Percentiles rank a stretch among this genome's conserved stretches.
These are phyloP conservation scores for Hofmannophila pseudospretella DNA, from an alignment of 2,888 invertebrate genomes.

Conservation along the genomic window DNA sequence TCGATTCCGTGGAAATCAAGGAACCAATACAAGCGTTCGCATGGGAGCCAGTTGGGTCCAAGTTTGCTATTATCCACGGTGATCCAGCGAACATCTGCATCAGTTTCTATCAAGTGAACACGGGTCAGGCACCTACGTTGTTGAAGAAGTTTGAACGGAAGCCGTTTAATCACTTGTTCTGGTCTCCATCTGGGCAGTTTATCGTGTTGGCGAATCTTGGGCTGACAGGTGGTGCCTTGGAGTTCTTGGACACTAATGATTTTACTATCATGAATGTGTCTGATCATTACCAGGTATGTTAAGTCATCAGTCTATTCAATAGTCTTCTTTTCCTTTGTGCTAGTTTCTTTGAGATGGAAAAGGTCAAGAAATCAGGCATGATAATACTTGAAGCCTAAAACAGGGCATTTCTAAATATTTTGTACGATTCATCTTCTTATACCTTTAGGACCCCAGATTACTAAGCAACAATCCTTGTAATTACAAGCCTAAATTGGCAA, in stretches of 20 bases:
- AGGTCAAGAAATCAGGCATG: too few species aligned
- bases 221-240: conserved; percentile 90
- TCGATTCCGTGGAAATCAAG: conserved; percentile 97
- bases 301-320: too few species aligned
- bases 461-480: too few species aligned
- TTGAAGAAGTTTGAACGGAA: conserved; percentile 94
- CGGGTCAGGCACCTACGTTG: conserved; percentile 91
- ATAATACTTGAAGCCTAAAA: too few species aligned
- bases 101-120: conserved; percentile 93
- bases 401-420: too few species aligned
- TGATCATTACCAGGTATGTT: conserved; percentile 90
- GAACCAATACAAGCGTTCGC: conserved; percentile 95
- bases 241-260: conserved; percentile 97
- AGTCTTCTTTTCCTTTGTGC: too few species aligned
- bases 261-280: conserved; percentile 96
- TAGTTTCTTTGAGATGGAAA: too few species aligned
- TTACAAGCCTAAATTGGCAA: too few species aligned
- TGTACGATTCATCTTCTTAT: too few species aligned
- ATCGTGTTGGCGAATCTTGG: conserved; percentile 94
- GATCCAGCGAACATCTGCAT: conserved; percentile 90
- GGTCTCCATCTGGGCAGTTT: conserved; percentile 97
- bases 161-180: conserved; percentile 94
- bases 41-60: conserved; percentile 98
- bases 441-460: too few species aligned
- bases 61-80: conserved; percentile 98